Conservation (phyloP, 2,797 vertebrate species). For the Pantherophis alleghaniensis region DNA sequence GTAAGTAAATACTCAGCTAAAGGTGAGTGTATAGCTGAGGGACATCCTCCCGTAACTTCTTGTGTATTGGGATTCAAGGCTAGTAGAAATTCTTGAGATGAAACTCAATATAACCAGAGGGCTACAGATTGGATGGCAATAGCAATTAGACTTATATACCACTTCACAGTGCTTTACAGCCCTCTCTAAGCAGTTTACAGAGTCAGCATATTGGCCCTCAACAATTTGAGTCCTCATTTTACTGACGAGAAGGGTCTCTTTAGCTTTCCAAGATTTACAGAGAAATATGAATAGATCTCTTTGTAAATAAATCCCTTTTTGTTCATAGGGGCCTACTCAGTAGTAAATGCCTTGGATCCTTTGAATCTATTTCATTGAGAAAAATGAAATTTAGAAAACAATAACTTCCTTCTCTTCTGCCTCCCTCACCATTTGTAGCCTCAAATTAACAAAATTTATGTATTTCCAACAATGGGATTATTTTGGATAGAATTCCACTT, state of each 20-base stretch:
- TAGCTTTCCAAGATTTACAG: background rate
- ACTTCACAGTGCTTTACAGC: background rate
- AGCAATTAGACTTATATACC: background rate
- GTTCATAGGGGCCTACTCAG: background rate
- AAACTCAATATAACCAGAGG: background rate
- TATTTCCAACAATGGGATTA: background rate
- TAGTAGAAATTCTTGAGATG: background rate
- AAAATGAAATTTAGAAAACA: background rate
- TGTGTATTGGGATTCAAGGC: background rate
- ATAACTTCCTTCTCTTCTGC: background rate
- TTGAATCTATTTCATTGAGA: background rate
- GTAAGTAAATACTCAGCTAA: background rate
- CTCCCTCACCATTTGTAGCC: background rate
- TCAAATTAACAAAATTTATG: background rate
- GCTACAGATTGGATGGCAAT: background rate
- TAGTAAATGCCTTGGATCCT: background rate
- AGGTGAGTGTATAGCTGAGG: background rate
- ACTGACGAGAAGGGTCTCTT: background rate
- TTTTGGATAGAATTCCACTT: background rate
- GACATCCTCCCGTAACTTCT: background rate
- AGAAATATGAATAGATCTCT: too few relatives aligned
- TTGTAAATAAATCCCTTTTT: background rate
- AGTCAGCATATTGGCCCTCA: background rate
- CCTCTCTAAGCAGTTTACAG: background rate
- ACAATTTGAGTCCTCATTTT: background rate